Base-by-base conservation (phyloP, 1,140 invertebrate genomes). In the Brachionus calyciflorus region DNA sequence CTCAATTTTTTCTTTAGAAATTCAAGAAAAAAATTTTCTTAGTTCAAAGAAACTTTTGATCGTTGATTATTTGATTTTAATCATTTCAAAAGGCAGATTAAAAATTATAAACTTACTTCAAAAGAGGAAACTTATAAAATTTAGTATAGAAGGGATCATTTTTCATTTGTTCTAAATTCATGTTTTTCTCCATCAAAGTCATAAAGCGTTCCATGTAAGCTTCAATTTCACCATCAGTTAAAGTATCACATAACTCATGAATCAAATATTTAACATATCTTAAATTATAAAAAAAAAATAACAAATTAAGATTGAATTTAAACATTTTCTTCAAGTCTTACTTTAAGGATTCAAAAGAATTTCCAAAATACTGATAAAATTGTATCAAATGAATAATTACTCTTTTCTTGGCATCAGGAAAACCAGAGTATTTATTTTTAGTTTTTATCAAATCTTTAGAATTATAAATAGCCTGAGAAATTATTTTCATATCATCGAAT, bases 71-170 rank as follows among this genome's bases (percentile, higher is more conserved):
- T n/a, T n/a, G n/a, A n/a, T n/a, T n/a, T n/a, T n/a, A n/a, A n/a
- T n/a, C n/a, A n/a, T n/a, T n/a, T n/a, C n/a, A n/a, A n/a, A n/a
- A n/a, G n/a, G n/a, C n/a, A 44, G n/a, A 65, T 65, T 44, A 24
- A 33, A 40, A 33, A 41, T 17, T 19, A 19, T 4, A 63, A 63
- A 63, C 21, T 65, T 65, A 65, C 60, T 73, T 73, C n/a, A 73
- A 19, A 51, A 73, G 40, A 17, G 69, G 69, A 73, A 73, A 73
- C 51, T 73, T 73, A 21, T 51, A 73, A 55, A 73, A 73, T 55
- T 73, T 73, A 26, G 69, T 51, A 12, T 33, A 73, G 12, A 51
- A 73, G 7, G 9, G 9, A 7, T 73, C 69, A n/a, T 73, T 14
- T 21, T 33, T 55, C 2, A 33, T 37, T 14, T 19, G 24, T 2